These are phyloP conservation scores for Macrotrachela quadricornifera DNA, from an alignment of 1,140 invertebrate genomes.

Conservation along the genomic window DNA sequence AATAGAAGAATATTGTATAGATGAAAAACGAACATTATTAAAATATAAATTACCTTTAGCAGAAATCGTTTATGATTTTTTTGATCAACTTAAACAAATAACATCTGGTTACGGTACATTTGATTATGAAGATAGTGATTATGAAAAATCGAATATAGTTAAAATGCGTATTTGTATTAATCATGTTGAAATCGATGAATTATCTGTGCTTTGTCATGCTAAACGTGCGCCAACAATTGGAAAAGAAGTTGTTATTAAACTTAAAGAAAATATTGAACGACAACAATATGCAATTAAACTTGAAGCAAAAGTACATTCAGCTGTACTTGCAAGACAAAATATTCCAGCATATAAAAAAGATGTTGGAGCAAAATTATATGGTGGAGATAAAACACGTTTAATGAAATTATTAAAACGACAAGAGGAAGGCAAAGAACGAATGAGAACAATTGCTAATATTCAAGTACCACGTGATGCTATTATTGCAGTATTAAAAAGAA, in stretches of 20 bases:
- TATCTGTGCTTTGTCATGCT: slow-evolving; percentile 57
- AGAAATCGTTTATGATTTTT: slow-evolving; percentile 83
- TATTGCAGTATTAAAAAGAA: too few relatives aligned
- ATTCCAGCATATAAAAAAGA: slow-evolving; percentile 70
- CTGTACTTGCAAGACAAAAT: slow-evolving; percentile 62
- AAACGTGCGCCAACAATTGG: slow-evolving; percentile 45
- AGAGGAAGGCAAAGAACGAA: slow-evolving; percentile 70
- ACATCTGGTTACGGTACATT: slow-evolving; percentile 54
- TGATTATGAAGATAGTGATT: slow-evolving; percentile 80
- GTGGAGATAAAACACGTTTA: slow-evolving; percentile 66
- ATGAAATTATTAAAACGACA: slow-evolving; percentile 71
- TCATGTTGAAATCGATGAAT: slow-evolving; percentile 56
- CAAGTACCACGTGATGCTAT: too few relatives aligned
- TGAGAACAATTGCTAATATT: slow-evolving; percentile 71
- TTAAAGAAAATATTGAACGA: slow-evolving; percentile 67
- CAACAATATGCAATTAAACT: slow-evolving; percentile 66
- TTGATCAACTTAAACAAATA: slow-evolving; percentile 65
- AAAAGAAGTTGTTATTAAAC: slow-evolving; percentile 45
- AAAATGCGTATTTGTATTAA: slow-evolving; percentile 62
- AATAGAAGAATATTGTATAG: slow-evolving; percentile 50
- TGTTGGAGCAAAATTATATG: slow-evolving; percentile 79
- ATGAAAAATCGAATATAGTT: slow-evolving; percentile 44
- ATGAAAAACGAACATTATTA: slow-evolving; percentile 54
- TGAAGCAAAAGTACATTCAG: slow-evolving; percentile 56
- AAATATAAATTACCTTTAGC: slow-evolving; percentile 63